Evolutionary conservation across 2,888 invertebrate genomes (phyloP), one percentile per base, ranked within the genome.

Genomic region (Drosophila rubida): DNA sequence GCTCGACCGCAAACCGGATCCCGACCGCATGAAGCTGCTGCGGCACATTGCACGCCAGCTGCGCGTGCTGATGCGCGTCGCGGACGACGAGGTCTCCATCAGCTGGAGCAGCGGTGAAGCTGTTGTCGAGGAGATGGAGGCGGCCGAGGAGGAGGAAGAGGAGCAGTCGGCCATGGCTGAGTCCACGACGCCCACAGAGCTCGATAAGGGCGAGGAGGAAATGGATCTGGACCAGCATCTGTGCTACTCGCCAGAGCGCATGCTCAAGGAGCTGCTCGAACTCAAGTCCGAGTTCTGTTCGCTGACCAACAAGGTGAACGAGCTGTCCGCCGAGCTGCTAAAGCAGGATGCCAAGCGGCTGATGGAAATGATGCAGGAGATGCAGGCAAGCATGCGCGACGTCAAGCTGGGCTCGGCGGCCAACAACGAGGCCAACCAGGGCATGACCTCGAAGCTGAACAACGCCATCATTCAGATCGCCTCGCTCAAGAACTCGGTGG

Each of bases 301-400:
- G 1, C 67, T 90, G 0, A 80, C 80, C 32, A 90, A 90, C 54
- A 90, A 88, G 67, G 78, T 90, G 0, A 90, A 91, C 51, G 89
- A 89, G 2, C 42, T 91, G 14, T 67, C 88, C 0, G 86, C 87
- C 1, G 78, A 72, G 3, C 50, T 90, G 3, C 50, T 90, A 0
- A 72, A 80, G 27, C 88, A 90, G 45, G 90, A 90, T 25, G 75
- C 80, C 1, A 81, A 87, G 50, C 76, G 75, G 0, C 57, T 86
- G 0, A 59, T 79, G 64, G 60, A 66, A 0, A 63, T 77, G 49
- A 69, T 90, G 55, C 39, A 35, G 7, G 89, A 90, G 1, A 39
- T 87, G 23, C 83, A 88, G 61, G 46, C 76, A 1, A 45, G 73
- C 1, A 48, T 90, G 13, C 71, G 75, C 0, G 90, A 90, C 0